Percentiles rank a stretch among this genome's conserved stretches.
These are phyloP conservation scores for Brachionus manjavacas DNA, from an alignment of 1,140 invertebrate species.

Conservation along the genomic window DNA sequence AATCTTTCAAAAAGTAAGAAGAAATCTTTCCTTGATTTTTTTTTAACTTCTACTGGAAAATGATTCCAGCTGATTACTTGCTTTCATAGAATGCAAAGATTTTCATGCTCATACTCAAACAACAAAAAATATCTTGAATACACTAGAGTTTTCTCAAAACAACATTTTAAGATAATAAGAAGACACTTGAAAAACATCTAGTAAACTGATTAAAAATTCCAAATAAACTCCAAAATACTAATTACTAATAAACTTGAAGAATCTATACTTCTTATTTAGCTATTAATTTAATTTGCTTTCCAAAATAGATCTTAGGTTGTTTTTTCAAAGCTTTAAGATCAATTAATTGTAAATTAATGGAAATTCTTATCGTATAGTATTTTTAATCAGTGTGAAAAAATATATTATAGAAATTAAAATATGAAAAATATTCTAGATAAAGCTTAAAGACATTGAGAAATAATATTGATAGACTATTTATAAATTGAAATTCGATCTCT, in stretches of 20 bases:
- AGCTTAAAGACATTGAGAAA: neutral
- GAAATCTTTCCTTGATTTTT: no score
- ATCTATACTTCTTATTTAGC: neutral
- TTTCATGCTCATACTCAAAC: no score
- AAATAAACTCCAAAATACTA: neutral
- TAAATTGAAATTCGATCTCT: neutral
- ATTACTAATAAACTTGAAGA: neutral
- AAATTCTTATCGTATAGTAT: neutral
- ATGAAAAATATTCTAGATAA: neutral
- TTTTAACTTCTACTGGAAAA: no score
- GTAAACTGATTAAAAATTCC: neutral
- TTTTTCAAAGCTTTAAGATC: neutral
- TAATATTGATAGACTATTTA: neutral
- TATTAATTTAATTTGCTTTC: neutral
- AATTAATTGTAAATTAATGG: neutral
- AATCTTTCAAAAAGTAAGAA: no score
- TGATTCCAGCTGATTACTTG: no score
- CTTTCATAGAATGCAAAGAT: no score
- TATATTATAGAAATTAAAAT: neutral
- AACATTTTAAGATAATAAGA: no score
- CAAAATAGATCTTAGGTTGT: neutral
- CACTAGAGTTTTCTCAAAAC: no score
- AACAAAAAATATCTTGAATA: no score
- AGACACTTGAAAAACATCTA: no score
- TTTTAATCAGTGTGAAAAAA: neutral